These are phyloP conservation scores for Kryptopterus vitreolus DNA, from an alignment of 2,797 vertebrate species.

Conservation along the genomic window DNA sequence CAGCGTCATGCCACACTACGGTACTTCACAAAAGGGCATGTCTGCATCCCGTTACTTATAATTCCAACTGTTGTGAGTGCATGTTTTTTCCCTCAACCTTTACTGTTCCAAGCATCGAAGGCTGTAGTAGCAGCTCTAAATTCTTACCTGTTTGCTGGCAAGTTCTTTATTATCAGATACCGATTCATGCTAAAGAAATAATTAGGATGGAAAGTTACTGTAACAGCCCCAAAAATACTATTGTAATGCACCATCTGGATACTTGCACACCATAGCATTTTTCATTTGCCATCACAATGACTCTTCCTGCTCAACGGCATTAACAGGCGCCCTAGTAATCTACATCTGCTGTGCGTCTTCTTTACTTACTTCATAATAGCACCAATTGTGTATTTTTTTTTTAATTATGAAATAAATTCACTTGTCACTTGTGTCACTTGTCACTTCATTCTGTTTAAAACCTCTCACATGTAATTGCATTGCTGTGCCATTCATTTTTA, in stretches of 20 bases:
- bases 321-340: background rate
- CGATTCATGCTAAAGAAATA: conserved; percentile 26
- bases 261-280: background rate
- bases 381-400: background rate
- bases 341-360: background rate
- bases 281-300: background rate
- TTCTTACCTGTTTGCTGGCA: conserved; percentile 41
- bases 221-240: conserved; percentile 33
- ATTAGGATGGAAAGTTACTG: conserved; percentile 21
- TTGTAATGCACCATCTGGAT: background rate
- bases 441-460: conserved; percentile 4
- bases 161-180: conserved; percentile 34
- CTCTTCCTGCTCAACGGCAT: background rate
- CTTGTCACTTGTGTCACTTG: background rate
- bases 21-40: background rate
- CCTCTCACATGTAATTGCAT: conserved; percentile 36
- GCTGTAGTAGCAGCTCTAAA: background rate
- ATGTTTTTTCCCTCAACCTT: background rate
- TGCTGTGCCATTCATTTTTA: conserved; percentile 29
- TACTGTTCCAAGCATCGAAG: conserved; percentile 37
- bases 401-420: background rate
- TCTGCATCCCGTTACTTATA: background rate
- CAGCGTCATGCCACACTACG: background rate
- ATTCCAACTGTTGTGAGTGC: background rate
- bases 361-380: background rate